phyloP scores from a whole-genome alignment of 2,888 invertebrate genomes.

The Mylabris sibirica region DNA sequence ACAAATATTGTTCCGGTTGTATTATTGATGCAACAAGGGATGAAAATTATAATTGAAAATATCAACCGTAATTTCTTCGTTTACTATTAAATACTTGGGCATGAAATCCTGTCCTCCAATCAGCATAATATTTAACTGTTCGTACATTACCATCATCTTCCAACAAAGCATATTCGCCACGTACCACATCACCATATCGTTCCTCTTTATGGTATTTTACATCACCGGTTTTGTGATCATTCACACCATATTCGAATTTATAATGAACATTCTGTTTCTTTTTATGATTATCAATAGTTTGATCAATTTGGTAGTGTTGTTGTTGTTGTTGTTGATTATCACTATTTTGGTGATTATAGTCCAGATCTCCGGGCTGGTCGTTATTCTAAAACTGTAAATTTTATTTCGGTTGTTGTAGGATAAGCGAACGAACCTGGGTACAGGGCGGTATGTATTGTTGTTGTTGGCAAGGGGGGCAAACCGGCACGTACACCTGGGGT shows the following conservation, averaged over 20 bases:
- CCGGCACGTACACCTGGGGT: constrained; percentile 23
- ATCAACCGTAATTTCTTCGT: background rate
- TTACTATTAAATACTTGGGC: constrained; percentile 70
- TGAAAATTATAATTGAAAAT: background rate
- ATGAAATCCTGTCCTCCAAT: constrained; percentile 82
- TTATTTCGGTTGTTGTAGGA: background rate
- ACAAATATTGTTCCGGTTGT: background rate
- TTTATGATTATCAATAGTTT: background rate
- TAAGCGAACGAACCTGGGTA: background rate
- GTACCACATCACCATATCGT: constrained; percentile 76
- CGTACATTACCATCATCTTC: constrained; percentile 79
- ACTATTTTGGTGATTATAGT: constrained; percentile 12
- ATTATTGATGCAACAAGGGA: background rate
- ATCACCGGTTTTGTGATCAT: constrained; percentile 78
- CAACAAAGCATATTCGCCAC: constrained; percentile 66
- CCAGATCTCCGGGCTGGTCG: background rate
- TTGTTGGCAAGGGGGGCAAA: constrained; percentile 17
- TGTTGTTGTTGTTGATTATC: constrained; percentile 17
- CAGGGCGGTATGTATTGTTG: background rate
- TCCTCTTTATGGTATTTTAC: constrained; percentile 77
- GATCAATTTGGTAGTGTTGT: constrained; percentile 9
- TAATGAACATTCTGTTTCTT: constrained; percentile 58
- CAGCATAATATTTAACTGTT: constrained; percentile 78
- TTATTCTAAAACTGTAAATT: constrained; percentile 10
- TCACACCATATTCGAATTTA: constrained; percentile 76